Conservation (phyloP, 2,888 invertebrate species). For the Bhutanitis thaidina region DNA sequence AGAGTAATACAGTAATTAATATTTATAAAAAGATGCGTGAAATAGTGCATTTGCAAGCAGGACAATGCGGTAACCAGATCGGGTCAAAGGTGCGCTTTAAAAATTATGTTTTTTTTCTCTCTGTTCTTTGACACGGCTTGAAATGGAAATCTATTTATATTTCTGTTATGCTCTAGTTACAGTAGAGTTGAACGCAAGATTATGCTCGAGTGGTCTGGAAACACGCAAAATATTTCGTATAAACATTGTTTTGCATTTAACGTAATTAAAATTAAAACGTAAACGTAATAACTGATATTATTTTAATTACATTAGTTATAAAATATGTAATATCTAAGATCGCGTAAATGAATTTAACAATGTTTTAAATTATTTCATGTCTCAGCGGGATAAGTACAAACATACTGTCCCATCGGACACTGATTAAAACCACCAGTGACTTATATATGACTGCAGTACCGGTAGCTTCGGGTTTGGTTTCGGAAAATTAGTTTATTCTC, state of each 20-base stretch:
- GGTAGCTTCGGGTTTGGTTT: too few species aligned
- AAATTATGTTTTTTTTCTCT: not conserved
- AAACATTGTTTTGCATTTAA: not conserved
- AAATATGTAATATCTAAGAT: too few species aligned
- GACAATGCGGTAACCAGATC: constrained; percentile 95
- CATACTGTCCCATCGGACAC: too few species aligned
- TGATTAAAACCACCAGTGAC: too few species aligned
- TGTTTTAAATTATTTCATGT: too few species aligned
- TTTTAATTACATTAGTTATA: too few species aligned
- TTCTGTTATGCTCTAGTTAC: constrained; percentile 24
- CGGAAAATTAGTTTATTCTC: too few species aligned
- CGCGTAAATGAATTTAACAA: too few species aligned
- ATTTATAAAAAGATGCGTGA: constrained; percentile 87
- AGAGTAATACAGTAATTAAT: constrained; percentile 23
- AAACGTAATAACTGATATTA: too few species aligned
- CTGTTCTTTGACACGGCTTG: constrained; percentile 19
- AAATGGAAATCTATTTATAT: constrained; percentile 34
- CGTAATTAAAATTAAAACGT: too few species aligned
- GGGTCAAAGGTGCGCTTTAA: constrained; percentile 87
- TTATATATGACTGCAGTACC: too few species aligned
- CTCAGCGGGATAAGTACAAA: too few species aligned
- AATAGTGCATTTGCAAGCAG: constrained; percentile 94
- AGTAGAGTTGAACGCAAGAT: constrained; percentile 19
- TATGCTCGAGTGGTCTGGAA: constrained; percentile 18
- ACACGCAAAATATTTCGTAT: not conserved